Conservation (phyloP, 2,888 invertebrate species). For the Meteorus cinctellus region DNA sequence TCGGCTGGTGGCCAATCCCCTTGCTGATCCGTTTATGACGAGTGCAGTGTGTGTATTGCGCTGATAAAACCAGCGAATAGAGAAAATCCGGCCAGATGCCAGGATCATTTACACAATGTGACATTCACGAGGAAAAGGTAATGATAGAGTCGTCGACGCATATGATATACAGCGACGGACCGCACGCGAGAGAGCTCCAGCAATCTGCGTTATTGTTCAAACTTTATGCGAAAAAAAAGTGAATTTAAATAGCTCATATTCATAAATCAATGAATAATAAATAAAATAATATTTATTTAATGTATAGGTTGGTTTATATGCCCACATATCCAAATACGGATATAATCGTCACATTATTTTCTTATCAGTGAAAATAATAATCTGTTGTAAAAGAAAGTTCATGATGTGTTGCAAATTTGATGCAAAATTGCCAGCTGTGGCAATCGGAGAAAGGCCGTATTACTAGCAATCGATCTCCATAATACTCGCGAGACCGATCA, state of each 20-base stretch:
- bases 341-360: not conserved
- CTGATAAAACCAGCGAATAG: constrained; percentile 43
- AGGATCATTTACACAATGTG: constrained; percentile 42
- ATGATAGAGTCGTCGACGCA: constrained; percentile 29
- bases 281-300: not conserved
- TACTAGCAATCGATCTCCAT: constrained; percentile 25
- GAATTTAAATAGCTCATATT: not conserved
- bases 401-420: not conserved
- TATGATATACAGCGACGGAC: constrained; percentile 1
- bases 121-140: constrained; percentile 40
- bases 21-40: constrained; percentile 50
- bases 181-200: not conserved
- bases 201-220: constrained; percentile 6
- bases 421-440: constrained; percentile 1
- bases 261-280: not conserved
- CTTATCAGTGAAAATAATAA: constrained; percentile 29
- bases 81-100: constrained; percentile 44
- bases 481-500: constrained; percentile 40
- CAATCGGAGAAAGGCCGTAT: constrained; percentile 19
- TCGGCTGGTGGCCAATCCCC: constrained; percentile 39
- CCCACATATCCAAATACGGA: not conserved
- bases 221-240: not conserved
- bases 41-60: constrained; percentile 44
- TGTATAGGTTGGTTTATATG: not conserved
- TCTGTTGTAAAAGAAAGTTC: not conserved